Evolutionary conservation across 2,888 invertebrate species (phyloP), one percentile per base, ranked within the genome.

Genomic region (Oscheius sp.): DNA sequence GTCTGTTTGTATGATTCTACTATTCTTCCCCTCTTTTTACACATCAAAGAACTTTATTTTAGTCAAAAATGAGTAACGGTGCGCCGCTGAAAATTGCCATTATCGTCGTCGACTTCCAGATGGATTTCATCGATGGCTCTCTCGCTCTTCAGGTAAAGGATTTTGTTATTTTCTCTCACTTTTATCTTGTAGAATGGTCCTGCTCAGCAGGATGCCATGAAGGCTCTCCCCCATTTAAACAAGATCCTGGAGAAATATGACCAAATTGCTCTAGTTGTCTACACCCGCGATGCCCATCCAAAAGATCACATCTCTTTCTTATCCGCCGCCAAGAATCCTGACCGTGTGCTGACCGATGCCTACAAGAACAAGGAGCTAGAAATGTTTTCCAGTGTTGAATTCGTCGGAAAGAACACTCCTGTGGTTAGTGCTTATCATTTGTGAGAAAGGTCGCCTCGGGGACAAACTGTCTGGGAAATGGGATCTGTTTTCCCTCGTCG

Each of bases 31-130:
- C 13, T 49, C 49, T 53, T 53, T 16, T 18, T 18, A 18, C 53
- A 3, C n/a, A 12, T 9, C 53, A 35, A 35, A 35, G 35, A 35
- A 35, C 9, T 6, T 35, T 35, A 9, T 9, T 35, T 35, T 9
- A 35, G 35, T 35, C 9, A 9, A 53, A 53, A 53, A 53, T 53
- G 53, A 53, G 25, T 21, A 53, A 53, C 53, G 12, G n/a, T n/a
- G n/a, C 35, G 5, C 35, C 43, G 12, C 21, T 63, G 45, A 23
- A 29, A n/a, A 25, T 66, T 16, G 66, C 52, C 13, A 25, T 66
- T 6, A 49, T 66, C n/a, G 66, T 66, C 5, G 66, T 66, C 1
- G 66, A 66, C 52, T 66, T 52, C n/a, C 66, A 66, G 27, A 66
- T 49, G 13, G 66, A 66, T 35, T 66, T 66, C 52, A 49, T 66